These are phyloP conservation scores for Sthenelais limicola DNA, from an alignment of 2,888 invertebrate genomes.

Conservation along the genomic window DNA sequence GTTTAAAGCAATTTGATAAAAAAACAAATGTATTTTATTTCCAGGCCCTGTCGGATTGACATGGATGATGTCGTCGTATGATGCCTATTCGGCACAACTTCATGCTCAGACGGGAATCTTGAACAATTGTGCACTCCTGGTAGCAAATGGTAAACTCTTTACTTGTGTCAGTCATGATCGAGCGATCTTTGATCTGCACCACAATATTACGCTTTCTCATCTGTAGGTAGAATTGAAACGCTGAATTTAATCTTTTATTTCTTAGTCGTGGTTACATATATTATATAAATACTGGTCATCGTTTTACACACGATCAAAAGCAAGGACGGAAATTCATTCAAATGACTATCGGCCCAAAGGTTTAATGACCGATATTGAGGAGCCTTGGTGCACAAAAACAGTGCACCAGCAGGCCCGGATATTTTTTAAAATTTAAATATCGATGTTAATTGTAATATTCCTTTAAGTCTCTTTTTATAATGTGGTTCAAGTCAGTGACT, in stretches of 20 bases:
- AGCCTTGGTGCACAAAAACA: no score
- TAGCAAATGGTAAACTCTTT: slow-evolving; percentile 5
- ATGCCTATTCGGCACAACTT: background rate
- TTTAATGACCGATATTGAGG: no score
- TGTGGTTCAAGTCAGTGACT: no score
- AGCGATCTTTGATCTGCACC: background rate
- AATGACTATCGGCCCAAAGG: no score
- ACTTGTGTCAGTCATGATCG: background rate
- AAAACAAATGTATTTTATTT: background rate
- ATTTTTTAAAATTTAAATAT: background rate
- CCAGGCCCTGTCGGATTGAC: background rate
- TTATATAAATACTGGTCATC: no score
- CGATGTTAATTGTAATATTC: background rate
- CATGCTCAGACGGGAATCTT: background rate
- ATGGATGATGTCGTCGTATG: slow-evolving; percentile 15
- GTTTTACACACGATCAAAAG: no score
- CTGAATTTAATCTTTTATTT: background rate
- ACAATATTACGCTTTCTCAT: background rate
- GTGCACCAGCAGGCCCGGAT: no score
- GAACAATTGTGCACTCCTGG: slow-evolving; percentile 7
- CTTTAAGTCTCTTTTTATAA: no score
- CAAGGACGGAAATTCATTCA: no score
- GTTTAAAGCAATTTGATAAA: background rate
- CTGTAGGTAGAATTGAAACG: background rate
- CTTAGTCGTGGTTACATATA: no score